phyloP scores from a whole-genome alignment of 2,113 vertebrate genomes.

The Psammodynastes pulverulentus region DNA sequence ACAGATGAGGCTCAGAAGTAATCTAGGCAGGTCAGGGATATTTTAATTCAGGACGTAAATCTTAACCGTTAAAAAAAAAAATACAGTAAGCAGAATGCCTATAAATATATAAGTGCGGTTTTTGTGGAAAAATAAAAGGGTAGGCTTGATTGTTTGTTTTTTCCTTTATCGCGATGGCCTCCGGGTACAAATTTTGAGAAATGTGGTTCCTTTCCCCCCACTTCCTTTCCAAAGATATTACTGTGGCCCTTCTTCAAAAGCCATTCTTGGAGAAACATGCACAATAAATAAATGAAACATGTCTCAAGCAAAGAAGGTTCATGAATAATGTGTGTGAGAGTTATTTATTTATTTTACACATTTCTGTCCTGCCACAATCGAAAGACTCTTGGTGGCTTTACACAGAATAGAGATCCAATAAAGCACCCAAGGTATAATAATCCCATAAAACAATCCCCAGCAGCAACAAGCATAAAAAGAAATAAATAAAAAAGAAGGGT shows the following conservation, averaged over 20 bases:
- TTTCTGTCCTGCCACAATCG: not conserved
- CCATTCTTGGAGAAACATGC: not conserved
- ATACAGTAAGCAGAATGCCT: not conserved
- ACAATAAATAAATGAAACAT: not conserved
- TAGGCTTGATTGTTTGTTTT: not conserved
- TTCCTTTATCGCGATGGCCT: not conserved
- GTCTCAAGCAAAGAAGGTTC: not conserved
- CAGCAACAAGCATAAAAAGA: not conserved
- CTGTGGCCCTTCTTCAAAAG: not conserved
- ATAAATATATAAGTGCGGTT: not conserved
- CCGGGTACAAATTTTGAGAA: not conserved
- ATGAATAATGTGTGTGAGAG: not conserved
- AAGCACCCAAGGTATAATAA: not conserved
- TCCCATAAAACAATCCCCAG: not conserved
- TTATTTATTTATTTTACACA: not conserved
- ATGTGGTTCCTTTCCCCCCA: accelerated
- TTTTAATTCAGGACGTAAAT: not conserved
- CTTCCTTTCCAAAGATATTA: not conserved
- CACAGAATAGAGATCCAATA: not conserved
- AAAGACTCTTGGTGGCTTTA: not conserved
- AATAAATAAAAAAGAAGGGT: not conserved
- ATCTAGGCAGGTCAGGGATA: not conserved
- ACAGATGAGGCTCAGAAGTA: not conserved
- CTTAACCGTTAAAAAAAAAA: not conserved
- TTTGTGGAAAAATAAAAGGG: not conserved